Conservation (phyloP, 2,888 invertebrate species). For the Hyalella azteca region DNA sequence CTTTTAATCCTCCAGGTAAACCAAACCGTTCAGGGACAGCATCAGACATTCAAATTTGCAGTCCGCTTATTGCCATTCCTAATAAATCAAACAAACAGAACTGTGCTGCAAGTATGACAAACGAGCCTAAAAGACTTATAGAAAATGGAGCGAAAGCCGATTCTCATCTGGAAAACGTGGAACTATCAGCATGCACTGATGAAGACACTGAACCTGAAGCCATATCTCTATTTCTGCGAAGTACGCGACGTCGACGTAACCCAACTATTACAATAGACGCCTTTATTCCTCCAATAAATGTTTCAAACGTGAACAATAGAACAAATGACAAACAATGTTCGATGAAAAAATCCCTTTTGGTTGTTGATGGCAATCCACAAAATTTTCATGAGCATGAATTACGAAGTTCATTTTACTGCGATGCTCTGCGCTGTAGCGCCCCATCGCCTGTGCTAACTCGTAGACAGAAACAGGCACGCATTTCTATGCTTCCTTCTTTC, state of each 20-base stretch:
- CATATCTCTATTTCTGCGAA: not conserved
- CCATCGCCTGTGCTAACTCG: slow-evolving; percentile 2
- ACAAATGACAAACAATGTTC: not conserved
- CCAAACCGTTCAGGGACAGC: too few relatives aligned
- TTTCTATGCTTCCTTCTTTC: not conserved
- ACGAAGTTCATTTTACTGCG: not conserved
- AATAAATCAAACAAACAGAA: too few relatives aligned
- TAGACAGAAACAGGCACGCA: not conserved
- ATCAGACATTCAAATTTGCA: too few relatives aligned
- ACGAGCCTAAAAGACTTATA: too few relatives aligned
- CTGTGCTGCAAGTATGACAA: too few relatives aligned
- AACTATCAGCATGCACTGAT: too few relatives aligned
- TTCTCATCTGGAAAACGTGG: too few relatives aligned
- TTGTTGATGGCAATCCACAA: not conserved
- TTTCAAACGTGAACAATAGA: not conserved
- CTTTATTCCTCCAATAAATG: not conserved
- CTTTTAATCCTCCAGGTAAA: too few relatives aligned
- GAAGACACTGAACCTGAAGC: too few relatives aligned
- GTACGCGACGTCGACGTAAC: not conserved
- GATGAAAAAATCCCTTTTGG: not conserved
- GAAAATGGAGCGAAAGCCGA: too few relatives aligned
- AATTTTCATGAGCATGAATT: not conserved
- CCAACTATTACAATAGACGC: not conserved
- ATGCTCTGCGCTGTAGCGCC: not conserved
- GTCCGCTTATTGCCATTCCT: too few relatives aligned